Base-by-base conservation (phyloP, 2,113 vertebrate species). In the Lucifuga dentata region DNA sequence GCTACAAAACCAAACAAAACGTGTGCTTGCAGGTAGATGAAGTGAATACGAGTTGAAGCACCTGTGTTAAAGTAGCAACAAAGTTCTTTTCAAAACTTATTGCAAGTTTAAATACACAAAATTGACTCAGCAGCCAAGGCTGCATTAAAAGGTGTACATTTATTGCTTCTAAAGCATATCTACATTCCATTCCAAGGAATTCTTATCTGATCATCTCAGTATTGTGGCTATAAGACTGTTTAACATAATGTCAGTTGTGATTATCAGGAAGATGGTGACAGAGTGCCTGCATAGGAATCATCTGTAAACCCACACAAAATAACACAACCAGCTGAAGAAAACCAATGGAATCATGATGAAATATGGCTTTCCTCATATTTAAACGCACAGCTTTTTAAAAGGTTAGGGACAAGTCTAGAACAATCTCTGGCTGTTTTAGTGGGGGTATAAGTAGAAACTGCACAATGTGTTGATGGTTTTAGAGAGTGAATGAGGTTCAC, bases 221-320 rank as follows among this genome's bases (percentile, higher is more conserved):
- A 55, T 4, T 21, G 9, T 26, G 33, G 32, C 26, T 61, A 66
- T 68, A 66, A 63, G 75, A 53, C 50, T 67, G 32, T 61, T 69
- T 83, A 58, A 64, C 76, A 68, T 48, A 46, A 68, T 68, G 49
- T 76, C 53, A 55, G 16, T 35, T n/a, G 33, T 81, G 67, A 69
- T 57, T 59, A 70, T 69, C 56, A 39, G 53, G 23, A 16, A 57
- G 41, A 6, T 4, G 49, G 63, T 81, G 71, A 82, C 68, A 83
- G 63, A 57, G 0, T 24, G 21, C 45, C 23, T 39, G 49, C 16
- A 72, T 24, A 53, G 52, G 12, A 44, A 63, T 67, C 62, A 11
- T 64, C 63, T 46, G 24, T 68, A 60, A 66, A 62, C 20, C 15
- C 13, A 16, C 17, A 24, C 57, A 3, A 75, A 75, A 76, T 19